Evolutionary conservation across 2,888 invertebrate genomes (phyloP).

Genomic region (Ptychoptera contaminata): DNA sequence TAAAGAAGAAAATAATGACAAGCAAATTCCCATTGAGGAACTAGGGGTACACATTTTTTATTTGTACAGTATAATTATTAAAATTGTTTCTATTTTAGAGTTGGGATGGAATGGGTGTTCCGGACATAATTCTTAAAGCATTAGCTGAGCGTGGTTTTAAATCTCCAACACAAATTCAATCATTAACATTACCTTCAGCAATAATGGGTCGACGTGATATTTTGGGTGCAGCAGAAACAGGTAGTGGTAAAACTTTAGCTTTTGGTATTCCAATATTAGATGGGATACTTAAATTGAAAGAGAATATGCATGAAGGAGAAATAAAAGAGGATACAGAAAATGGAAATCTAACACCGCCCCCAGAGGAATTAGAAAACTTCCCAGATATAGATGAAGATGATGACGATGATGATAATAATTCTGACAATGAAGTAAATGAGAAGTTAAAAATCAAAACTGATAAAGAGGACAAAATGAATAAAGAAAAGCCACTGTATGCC

Average conservation of each 20-base stretch:
- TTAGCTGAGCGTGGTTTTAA: slow-evolving; percentile 60
- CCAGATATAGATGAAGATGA: slow-evolving; percentile 17
- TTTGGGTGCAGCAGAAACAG: slow-evolving; percentile 97
- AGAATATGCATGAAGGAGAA: slow-evolving; percentile 17
- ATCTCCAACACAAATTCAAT: slow-evolving; percentile 81
- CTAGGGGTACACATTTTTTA: slow-evolving; percentile 12
- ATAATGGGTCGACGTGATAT: slow-evolving; percentile 78
- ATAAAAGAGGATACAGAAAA: slow-evolving; percentile 23
- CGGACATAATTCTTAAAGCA: slow-evolving; percentile 49
- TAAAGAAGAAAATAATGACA: slow-evolving; percentile 2
- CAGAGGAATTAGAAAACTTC: slow-evolving; percentile 18
- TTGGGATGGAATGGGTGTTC: slow-evolving; percentile 53
- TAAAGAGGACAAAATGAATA: slow-evolving; percentile 10
- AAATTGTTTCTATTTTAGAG: slow-evolving; percentile 21
- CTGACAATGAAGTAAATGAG: slow-evolving; percentile 10
- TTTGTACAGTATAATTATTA: neutral
- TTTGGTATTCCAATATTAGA: slow-evolving; percentile 89
- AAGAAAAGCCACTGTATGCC: slow-evolving; percentile 43
- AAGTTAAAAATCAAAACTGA: slow-evolving; percentile 9
- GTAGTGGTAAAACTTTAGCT: slow-evolving; percentile 96
- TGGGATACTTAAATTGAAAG: slow-evolving; percentile 60
- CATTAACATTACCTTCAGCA: slow-evolving; percentile 62
- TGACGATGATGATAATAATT: slow-evolving; percentile 11
- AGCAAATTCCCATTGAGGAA: slow-evolving; percentile 11
- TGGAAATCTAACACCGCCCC: slow-evolving; percentile 31